These are phyloP conservation scores for Euura lappo DNA, from an alignment of 1,140 invertebrate species.

Conservation along the genomic window DNA sequence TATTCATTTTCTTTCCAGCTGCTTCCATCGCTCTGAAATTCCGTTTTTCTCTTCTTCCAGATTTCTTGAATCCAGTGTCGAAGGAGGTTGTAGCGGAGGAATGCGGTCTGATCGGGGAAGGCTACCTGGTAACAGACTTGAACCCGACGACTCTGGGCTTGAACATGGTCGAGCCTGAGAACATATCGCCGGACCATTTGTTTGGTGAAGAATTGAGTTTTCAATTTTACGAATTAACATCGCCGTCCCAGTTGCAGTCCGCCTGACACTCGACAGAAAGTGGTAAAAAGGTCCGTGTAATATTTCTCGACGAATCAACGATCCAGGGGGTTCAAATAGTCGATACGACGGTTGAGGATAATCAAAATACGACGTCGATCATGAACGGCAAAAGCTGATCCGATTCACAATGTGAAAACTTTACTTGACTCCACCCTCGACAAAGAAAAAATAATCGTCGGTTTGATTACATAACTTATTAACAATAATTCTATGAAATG, in stretches of 20 bases:
- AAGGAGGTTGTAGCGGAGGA: slow-evolving; percentile 66
- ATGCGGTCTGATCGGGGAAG: slow-evolving; percentile 60
- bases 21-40: background rate
- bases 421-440: background rate
- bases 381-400: background rate
- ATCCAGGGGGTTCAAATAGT: slow-evolving; percentile 33
- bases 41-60: slow-evolving; percentile 43
- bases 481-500: no score
- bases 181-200: slow-evolving; percentile 58
- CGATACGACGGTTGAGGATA: slow-evolving; percentile 4
- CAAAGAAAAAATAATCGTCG: no score
- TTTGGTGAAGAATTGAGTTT: slow-evolving; percentile 65
- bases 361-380: background rate
- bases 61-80: slow-evolving; percentile 66
- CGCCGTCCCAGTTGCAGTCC: slow-evolving; percentile 55
- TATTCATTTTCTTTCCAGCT: no score
- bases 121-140: slow-evolving; percentile 63
- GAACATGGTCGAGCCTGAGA: slow-evolving; percentile 60
- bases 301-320: slow-evolving; percentile 39
- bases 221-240: slow-evolving; percentile 60
- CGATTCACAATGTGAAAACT: background rate
- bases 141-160: slow-evolving; percentile 60
- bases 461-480: no score
- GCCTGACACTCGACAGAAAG: slow-evolving; percentile 49
- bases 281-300: slow-evolving; percentile 36